Conservation (phyloP, 2,113 vertebrate species). For the Protobothrops flavoviridis region DNA sequence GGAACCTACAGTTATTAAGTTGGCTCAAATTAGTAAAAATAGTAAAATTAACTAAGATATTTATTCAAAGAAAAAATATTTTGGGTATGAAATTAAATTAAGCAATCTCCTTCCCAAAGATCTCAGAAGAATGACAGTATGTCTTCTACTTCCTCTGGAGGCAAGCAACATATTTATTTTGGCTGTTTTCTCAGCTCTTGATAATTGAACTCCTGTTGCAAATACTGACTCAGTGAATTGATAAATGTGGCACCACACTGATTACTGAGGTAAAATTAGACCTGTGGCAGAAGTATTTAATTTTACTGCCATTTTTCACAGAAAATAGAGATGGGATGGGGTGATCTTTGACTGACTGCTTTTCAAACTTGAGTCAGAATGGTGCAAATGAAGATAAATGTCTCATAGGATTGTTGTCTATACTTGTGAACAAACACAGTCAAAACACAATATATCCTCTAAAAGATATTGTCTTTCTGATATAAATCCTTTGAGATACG, state of each 20-base stretch:
- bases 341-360: accelerated
- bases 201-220: constrained; percentile 13
- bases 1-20: not conserved
- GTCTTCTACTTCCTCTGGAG: constrained; percentile 16
- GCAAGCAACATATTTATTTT: not conserved
- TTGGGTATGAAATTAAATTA: constrained; percentile 43
- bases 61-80: constrained; percentile 11
- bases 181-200: not conserved
- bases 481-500: not conserved
- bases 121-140: not conserved
- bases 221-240: not conserved
- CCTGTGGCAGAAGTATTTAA: not conserved
- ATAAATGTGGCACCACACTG: constrained; percentile 7
- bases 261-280: constrained; percentile 25
- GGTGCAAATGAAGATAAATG: not conserved
- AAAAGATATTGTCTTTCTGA: constrained; percentile 2
- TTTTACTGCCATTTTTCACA: accelerated
- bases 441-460: not conserved
- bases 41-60: constrained; percentile 43
- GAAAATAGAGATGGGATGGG: not conserved
- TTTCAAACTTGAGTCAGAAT: not conserved
- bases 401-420: constrained; percentile 5
- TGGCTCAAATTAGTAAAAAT: constrained; percentile 43
- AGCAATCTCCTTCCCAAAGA: constrained; percentile 3
- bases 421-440: not conserved